Conservation (phyloP, 1,140 invertebrate species). For the Wiebesia pumilae region DNA sequence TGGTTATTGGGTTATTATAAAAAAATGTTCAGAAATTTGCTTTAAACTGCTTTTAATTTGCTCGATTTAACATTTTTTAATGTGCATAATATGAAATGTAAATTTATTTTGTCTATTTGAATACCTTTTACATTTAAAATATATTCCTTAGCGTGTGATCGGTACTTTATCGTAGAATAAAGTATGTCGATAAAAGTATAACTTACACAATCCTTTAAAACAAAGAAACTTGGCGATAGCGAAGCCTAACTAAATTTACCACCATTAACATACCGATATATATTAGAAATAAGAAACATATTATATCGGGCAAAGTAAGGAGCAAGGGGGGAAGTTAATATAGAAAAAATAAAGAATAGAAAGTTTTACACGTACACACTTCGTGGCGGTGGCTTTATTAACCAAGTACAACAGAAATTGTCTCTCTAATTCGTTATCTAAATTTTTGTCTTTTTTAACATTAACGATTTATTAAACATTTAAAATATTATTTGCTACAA, state of each 20-base stretch:
- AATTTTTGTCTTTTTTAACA: constrained; percentile 11
- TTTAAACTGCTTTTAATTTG: background rate
- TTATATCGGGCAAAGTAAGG: background rate
- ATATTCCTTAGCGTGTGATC: no score
- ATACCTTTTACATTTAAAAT: no score
- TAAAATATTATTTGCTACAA: background rate
- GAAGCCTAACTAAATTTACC: constrained; percentile 57
- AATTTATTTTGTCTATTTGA: background rate
- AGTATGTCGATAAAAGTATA: constrained; percentile 32
- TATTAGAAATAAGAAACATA: constrained; percentile 17
- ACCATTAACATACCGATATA: constrained; percentile 54
- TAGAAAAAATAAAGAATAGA: background rate
- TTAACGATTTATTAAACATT: constrained; percentile 4
- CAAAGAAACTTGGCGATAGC: constrained; percentile 58
- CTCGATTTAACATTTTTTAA: background rate
- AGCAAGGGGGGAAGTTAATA: background rate
- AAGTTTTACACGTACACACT: background rate
- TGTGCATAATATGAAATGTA: background rate
- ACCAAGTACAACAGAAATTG: background rate
- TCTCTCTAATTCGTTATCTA: constrained; percentile 22
- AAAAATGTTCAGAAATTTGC: background rate
- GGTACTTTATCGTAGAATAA: no score
- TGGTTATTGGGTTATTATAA: background rate
- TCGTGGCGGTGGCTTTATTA: background rate
- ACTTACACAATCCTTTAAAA: constrained; percentile 23